These are phyloP conservation scores for Ceuthmochares aereus DNA, from an alignment of 2,113 vertebrate species.

Conservation along the genomic window DNA sequence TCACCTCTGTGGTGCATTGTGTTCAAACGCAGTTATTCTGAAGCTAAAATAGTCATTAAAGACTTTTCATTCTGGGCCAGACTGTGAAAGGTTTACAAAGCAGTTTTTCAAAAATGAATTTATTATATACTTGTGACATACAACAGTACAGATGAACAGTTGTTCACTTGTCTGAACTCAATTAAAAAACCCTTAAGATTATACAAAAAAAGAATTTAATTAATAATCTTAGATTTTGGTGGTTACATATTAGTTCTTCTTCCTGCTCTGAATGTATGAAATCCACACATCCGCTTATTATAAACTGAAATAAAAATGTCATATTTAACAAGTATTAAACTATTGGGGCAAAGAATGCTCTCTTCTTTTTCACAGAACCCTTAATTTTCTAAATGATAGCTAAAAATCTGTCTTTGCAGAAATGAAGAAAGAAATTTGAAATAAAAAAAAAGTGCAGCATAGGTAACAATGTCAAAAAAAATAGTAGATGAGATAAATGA, in stretches of 20 bases:
- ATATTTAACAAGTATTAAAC: conserved; percentile 24
- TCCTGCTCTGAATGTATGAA: background rate
- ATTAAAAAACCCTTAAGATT: background rate
- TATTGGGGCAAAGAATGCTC: background rate
- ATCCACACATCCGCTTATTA: background rate
- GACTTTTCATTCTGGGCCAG: background rate
- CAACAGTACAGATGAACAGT: background rate
- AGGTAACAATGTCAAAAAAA: background rate
- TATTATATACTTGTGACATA: conserved; percentile 5
- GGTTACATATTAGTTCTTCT: background rate
- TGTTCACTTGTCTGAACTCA: background rate
- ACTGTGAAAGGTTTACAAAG: conserved; percentile 25
- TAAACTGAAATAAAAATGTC: conserved; percentile 28
- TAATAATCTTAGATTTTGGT: background rate
- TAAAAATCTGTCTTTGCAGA: background rate
- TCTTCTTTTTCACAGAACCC: conserved; percentile 1
- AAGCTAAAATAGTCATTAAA: conserved; percentile 56
- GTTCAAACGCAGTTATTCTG: conserved; percentile 15
- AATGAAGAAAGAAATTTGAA: background rate
- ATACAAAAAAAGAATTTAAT: background rate
- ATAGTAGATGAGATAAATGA: background rate
- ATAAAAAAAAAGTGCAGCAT: background rate
- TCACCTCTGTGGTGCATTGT: conserved; percentile 42
- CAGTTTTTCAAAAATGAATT: conserved; percentile 12
- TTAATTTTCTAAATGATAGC: background rate